Evolutionary conservation across 2,888 invertebrate species (phyloP).

Genomic region (Chymomyza amoena): DNA sequence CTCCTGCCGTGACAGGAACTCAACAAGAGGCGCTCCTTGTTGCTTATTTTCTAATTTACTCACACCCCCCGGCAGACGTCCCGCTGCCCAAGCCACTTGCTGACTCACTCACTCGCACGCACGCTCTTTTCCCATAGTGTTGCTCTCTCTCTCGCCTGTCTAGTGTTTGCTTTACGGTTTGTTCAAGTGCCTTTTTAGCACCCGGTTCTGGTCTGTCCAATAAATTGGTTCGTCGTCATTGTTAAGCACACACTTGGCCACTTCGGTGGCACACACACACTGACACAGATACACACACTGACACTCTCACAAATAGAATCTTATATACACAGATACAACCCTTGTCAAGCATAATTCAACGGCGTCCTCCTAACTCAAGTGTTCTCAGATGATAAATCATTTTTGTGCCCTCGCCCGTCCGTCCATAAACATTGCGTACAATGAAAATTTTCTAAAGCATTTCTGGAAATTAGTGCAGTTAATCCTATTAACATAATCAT

Average conservation of each 20-base stretch:
- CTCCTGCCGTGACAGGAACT: conserved; percentile 23
- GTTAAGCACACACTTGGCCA: conserved; percentile 47
- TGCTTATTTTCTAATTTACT: conserved; percentile 59
- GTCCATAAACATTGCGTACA: conserved; percentile 14
- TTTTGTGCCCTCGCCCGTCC: too few relatives aligned
- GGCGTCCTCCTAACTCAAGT: conserved; percentile 47
- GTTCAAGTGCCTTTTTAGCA: conserved; percentile 39
- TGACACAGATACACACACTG: too few relatives aligned
- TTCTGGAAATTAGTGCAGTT: conserved; percentile 57
- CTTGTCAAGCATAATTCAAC: conserved; percentile 38
- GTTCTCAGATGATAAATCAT: conserved; percentile 61
- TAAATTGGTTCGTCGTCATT: conserved; percentile 63
- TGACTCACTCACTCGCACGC: background rate
- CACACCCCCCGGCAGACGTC: background rate
- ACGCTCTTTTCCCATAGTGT: background rate
- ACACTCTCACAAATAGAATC: too few relatives aligned
- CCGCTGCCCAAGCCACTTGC: background rate
- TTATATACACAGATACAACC: conserved; percentile 6
- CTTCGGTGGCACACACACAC: conserved; percentile 44
- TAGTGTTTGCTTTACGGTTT: conserved; percentile 52
- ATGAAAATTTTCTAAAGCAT: conserved; percentile 37
- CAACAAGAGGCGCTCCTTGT: conserved; percentile 16
- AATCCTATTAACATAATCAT: conserved; percentile 56
- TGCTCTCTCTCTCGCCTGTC: background rate
- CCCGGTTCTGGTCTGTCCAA: conserved; percentile 38